Evolutionary conservation across 2,113 vertebrate species (phyloP).

Genomic region (Brachionichthys hirsutus): DNA sequence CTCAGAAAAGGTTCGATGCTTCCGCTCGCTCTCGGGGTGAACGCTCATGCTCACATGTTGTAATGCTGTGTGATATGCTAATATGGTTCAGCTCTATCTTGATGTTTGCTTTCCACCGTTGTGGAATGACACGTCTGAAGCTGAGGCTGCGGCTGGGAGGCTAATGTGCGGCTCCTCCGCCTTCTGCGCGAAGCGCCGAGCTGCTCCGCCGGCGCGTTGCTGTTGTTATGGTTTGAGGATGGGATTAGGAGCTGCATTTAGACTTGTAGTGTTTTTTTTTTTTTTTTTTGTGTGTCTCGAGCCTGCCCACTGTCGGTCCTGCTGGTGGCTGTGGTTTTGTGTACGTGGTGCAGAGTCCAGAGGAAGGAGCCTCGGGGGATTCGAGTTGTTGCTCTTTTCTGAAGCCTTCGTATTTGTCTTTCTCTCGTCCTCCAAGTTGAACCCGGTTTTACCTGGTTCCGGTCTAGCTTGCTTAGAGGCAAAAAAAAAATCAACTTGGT

Average conservation of each 20-base stretch:
- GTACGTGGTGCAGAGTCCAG: constrained; percentile 57
- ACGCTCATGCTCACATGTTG: too few species aligned
- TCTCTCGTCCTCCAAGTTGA: neutral
- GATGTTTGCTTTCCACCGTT: too few species aligned
- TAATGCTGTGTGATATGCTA: too few species aligned
- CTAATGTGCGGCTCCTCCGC: neutral
- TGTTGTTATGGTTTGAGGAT: constrained; percentile 1
- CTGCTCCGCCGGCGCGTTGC: constrained; percentile 17
- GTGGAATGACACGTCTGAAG: neutral
- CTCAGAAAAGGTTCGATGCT: too few species aligned
- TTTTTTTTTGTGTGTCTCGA: constrained; percentile 37
- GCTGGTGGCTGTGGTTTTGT: constrained; percentile 65
- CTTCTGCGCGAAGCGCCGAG: neutral
- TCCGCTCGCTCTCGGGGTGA: too few species aligned
- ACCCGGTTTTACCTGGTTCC: neutral
- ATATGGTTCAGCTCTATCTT: too few species aligned
- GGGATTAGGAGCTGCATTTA: constrained; percentile 49
- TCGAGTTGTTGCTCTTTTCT: constrained; percentile 4
- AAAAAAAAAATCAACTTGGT: neutral
- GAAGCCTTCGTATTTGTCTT: neutral
- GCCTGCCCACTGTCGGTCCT: constrained; percentile 25
- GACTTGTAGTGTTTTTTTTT: constrained; percentile 41
- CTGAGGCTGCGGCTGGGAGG: neutral
- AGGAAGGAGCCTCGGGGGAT: constrained; percentile 38
- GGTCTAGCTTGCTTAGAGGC: neutral